Base-by-base conservation (phyloP, 2,797 vertebrate genomes). In the Notolepis coatsorum region DNA sequence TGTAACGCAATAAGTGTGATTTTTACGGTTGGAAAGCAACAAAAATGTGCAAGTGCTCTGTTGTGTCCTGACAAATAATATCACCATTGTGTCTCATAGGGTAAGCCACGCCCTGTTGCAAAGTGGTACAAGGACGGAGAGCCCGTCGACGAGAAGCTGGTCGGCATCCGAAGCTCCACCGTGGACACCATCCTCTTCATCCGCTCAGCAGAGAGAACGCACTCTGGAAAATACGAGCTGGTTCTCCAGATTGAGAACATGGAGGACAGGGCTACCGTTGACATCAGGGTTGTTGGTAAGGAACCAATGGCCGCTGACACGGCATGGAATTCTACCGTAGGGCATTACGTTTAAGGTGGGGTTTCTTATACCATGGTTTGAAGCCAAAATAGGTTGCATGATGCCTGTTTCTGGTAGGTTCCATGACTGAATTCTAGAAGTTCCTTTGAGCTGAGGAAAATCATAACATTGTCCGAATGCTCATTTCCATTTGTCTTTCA, bases 171-270 rank as follows among this genome's bases (percentile, higher is more conserved):
- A 41, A 96, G 83, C 75, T 91, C 92, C 0, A 92, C 92, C 0
- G 65, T 93, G 2, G 95, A 97, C 89, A 92, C 84, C 2, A 93
- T 97, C 75, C 82, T 97, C 49, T 97, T 97, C 78, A 96, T 97
- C 45, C 95, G 96, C 48, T 70, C 93, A 0, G 94, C 95, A 0
- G 94, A 94, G 46, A 91, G 95, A 62, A 84, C 89, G 0, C 94
- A 97, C 84, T 91, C 96, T 0, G 96, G 96, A 21, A 92, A 77
- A 50, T 97, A 96, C n/a, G 92, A 94, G 62, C 91, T 97, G 38
- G 72, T 81, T 2, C 80, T 96, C 39, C 77, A 95, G 78, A 96
- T 97, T 3, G 96, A 97, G 87, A 96, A 94, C 87, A 93, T 97
- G 93, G 89, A 94, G 75, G 96, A 97, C 88, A 85, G 81, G 0